Evolutionary conservation across 2,113 vertebrate genomes (phyloP).

Genomic region (chimpanzee (Pan troglodytes)): DNA sequence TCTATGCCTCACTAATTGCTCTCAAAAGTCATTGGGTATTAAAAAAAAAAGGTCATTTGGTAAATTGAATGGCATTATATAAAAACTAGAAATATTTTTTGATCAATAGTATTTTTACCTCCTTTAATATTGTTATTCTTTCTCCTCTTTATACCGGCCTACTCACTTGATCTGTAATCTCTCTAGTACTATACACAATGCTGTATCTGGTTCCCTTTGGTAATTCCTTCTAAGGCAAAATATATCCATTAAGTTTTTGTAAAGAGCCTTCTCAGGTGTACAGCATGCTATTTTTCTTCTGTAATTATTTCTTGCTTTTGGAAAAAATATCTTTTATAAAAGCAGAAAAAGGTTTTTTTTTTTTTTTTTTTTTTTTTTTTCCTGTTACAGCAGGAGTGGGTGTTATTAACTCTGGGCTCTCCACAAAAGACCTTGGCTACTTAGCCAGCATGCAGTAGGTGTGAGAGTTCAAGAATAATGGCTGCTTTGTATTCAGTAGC

Average conservation of each 20-base stretch:
- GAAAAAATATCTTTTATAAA: conserved; percentile 5
- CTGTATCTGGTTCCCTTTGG: background rate
- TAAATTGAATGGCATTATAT: background rate
- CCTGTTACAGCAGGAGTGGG: background rate
- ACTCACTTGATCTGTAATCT: background rate
- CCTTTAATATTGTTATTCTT: background rate
- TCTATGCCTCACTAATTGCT: background rate
- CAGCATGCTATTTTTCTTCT: background rate
- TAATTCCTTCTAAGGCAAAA: conserved; percentile 17
- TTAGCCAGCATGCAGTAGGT: background rate
- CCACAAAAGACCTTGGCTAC: conserved; percentile 1
- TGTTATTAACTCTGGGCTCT: background rate
- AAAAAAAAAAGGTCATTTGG: background rate
- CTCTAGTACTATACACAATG: background rate
- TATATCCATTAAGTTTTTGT: conserved; percentile 9
- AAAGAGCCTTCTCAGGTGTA: background rate
- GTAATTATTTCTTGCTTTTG: conserved; percentile 42
- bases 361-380: background rate
- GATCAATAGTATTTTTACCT: background rate
- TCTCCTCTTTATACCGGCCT: background rate
- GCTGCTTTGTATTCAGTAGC: conserved; percentile 2
- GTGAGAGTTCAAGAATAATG: background rate
- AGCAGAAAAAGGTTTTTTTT: background rate
- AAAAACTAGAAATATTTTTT: background rate
- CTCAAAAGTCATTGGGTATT: background rate